Evolutionary conservation across 2,797 vertebrate species (phyloP), one percentile per base, ranked within the genome.

Genomic region (Sardinella longiceps): DNA sequence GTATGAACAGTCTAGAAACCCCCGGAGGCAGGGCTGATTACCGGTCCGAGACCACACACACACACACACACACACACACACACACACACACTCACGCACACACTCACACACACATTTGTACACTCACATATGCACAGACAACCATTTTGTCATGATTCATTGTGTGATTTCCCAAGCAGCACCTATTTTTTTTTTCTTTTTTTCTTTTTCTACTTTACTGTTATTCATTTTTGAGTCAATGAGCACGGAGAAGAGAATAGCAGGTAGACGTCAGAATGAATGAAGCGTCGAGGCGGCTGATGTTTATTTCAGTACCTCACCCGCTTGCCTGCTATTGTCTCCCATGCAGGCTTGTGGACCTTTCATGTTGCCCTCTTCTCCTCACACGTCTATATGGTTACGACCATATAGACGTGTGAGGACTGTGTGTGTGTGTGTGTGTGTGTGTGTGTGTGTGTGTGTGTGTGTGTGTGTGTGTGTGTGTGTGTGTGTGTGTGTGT

Each of bases 1-100:
- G 80, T 81, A 86, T 87, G 84, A 87, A 87, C 56, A 87, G 86
- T 84, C 87, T 85, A 86, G 70, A 88, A 80, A 30, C 80, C 86
- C 80, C 80, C 50, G 50, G 37, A 87, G 82, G 77, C 63, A 48
- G 37, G 60, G n/a, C 85, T 88, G 81, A 87, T 90, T 85, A 88
- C 83, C 86, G 83, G 85, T 80, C 84, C 37, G 66, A 74, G 45
- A 84, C 81, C 56, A 37, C n/a, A 45, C 28, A 51, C 84, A 77
- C 80, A 77, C n/a, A 82, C 58, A 30, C 15, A 70, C 43, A 81
- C 39, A 81, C 63, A 43, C 70, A 77, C 70, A 56, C 37, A 37
- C 14, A 82, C 51, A 33, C 51, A 56, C 30, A 30, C 25, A 56
- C 28, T 39, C 50, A 82, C 81, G 58, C 25, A 37, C 84, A 83